Base-by-base conservation (phyloP, 2,113 vertebrate genomes). In the Plecturocebus donacophilus region DNA sequence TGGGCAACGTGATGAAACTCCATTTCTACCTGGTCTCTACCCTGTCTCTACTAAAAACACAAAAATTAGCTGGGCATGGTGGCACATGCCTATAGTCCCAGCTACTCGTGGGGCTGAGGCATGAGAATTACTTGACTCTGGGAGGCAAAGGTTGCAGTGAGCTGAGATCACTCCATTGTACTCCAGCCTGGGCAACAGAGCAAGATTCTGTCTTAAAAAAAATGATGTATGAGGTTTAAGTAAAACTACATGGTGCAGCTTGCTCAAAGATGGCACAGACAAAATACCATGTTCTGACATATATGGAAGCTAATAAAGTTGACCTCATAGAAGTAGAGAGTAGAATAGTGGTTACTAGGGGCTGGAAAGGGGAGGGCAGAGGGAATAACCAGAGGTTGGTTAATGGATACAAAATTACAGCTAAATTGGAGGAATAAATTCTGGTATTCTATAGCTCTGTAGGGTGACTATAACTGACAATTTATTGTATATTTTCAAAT, bases 191-290 rank as follows among this genome's bases (percentile, higher is more conserved):
- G 58, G 58, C 58, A 13, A 64, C 25, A 30, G 58, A 30, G 58
- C 0, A 12, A 64, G 58, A 64, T 27, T 61, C 58, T 25, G 25
- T 64, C 58, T 64, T 11, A 30, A 6, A 64, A 64, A 61, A 61
- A 68, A 71, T 77, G 32, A 35, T 45, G 17, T 21, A 0, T 25
- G 8, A 47, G 3, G n/a, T 38, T 82, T n/a, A 38, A 20, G 47
- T 52, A 14, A 75, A 85, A n/a, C n/a, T 27, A 0, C 0, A 2
- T 2, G 6, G 16, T 13, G 19, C 21, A 54, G n/a, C 73, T 42
- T 30, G 45, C 38, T 49, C 52, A 49, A 45, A 91, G 66, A 27
- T 7, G 42, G 27, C 45, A 77, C 42, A 47, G 21, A 40, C 38
- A 73, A 38, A 77, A 77, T 47, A 27, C 16, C 42, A 77, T 47